Evolutionary conservation across 1,140 invertebrate genomes (phyloP).

Genomic region (Aricia agestis): DNA sequence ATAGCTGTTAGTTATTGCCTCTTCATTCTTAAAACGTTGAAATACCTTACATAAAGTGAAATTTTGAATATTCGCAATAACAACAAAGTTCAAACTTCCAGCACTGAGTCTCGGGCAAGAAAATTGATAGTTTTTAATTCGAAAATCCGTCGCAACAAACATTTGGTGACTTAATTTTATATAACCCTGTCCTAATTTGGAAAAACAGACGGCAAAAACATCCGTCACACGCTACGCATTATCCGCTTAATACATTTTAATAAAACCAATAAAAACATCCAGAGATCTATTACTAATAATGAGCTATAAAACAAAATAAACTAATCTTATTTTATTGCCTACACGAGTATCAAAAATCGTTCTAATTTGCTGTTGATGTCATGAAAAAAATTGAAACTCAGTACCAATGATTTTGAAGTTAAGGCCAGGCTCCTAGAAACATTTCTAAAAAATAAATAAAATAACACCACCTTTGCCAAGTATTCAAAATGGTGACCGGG

Average conservation of each 20-base stretch:
- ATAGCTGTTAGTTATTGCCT: no score
- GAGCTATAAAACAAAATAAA: conserved; percentile 61
- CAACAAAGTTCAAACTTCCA: no score
- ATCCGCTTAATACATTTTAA: not conserved
- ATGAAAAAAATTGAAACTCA: conserved; percentile 35
- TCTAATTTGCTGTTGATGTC: conserved; percentile 67
- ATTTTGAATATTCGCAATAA: no score
- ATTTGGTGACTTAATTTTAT: no score
- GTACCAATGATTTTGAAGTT: not conserved
- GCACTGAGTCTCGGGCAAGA: no score
- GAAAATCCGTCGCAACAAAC: no score
- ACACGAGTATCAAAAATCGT: conserved; percentile 61
- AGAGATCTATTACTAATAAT: conserved; percentile 39
- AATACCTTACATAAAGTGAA: no score
- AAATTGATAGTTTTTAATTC: no score
- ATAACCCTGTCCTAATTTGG: no score
- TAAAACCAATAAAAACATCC: conserved; percentile 1
- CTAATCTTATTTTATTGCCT: conserved; percentile 59
- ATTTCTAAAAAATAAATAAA: not conserved
- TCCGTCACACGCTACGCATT: not conserved
- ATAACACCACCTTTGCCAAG: no score
- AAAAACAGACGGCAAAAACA: not conserved
- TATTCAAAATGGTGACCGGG: no score
- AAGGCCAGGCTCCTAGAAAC: not conserved
- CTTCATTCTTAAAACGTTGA: no score